Percentiles rank a stretch among this genome's conserved stretches.
These are phyloP conservation scores for Pristionchus exspectatus DNA, from an alignment of 2,888 invertebrate genomes.

Conservation along the genomic window DNA sequence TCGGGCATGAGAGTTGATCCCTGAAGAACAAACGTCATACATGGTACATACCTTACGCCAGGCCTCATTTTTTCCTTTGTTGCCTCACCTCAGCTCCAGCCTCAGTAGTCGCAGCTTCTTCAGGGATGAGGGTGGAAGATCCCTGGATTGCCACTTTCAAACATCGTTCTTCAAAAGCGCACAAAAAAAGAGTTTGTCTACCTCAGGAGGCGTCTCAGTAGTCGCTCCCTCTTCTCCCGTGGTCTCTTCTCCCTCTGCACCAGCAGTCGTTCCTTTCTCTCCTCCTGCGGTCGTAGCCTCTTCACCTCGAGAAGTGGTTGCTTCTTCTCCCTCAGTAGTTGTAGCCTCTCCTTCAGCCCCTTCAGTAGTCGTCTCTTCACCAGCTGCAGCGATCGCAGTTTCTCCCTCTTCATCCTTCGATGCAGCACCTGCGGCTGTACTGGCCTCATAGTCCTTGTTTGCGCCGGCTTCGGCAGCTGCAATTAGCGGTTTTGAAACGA, in stretches of 20 bases:
- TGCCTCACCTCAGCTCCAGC: background rate
- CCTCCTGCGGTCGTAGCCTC: slow-evolving; percentile 42
- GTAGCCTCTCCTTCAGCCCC: background rate
- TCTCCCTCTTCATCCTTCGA: background rate
- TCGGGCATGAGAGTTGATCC: slow-evolving; percentile 6
- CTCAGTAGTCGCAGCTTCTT: slow-evolving; percentile 16
- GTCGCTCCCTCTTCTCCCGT: slow-evolving; percentile 48
- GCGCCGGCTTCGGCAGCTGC: background rate
- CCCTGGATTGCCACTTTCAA: background rate
- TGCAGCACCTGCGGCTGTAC: background rate
- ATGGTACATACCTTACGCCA: no score
- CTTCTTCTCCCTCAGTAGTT: slow-evolving; percentile 48
- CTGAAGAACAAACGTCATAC: no score
- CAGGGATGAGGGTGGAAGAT: background rate
- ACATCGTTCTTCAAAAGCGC: background rate
- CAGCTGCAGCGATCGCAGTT: background rate
- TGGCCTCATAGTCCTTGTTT: background rate
- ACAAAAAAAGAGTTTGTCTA: background rate
- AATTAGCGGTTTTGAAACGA: no score
- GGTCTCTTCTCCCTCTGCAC: slow-evolving; percentile 52
- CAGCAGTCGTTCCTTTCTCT: slow-evolving; percentile 37
- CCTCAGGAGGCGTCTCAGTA: background rate
- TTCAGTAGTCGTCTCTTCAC: slow-evolving; percentile 46
- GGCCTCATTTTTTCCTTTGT: no score
- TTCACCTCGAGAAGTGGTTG: slow-evolving; percentile 29